These are phyloP conservation scores for Lophius piscatorius DNA, from an alignment of 2,113 vertebrate species.

Conservation along the genomic window DNA sequence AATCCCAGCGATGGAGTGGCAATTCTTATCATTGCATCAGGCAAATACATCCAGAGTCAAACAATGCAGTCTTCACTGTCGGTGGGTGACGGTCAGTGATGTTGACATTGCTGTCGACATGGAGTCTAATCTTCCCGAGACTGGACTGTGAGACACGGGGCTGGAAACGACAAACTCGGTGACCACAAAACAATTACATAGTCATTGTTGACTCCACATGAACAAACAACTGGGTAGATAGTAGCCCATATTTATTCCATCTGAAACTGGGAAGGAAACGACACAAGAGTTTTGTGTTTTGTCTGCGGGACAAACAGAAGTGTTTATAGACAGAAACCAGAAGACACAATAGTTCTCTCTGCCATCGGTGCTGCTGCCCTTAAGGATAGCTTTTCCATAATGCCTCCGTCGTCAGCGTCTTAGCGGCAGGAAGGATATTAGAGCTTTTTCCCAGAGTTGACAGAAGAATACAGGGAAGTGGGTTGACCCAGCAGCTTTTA, in stretches of 20 bases:
- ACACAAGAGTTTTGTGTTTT: constrained; percentile 39
- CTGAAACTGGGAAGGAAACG: constrained; percentile 52
- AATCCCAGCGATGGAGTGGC: constrained; percentile 5
- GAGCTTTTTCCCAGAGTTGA: constrained; percentile 77
- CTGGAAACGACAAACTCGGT: constrained; percentile 27
- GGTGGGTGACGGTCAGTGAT: constrained; percentile 33
- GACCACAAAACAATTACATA: constrained; percentile 43
- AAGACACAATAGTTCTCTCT: constrained; percentile 59
- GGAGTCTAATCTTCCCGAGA: constrained; percentile 19
- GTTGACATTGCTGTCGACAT: constrained; percentile 50
- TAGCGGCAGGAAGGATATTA: constrained; percentile 78
- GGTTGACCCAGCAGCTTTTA: constrained; percentile 70
- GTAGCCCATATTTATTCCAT: constrained; percentile 62
- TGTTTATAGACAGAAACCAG: constrained; percentile 55
- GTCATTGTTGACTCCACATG: constrained; percentile 24
- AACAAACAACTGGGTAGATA: constrained; percentile 57
- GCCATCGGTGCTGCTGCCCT: constrained; percentile 39
- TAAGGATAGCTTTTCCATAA: constrained; percentile 59
- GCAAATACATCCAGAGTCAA: constrained; percentile 56
- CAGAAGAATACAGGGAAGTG: constrained; percentile 80
- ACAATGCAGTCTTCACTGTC: constrained; percentile 56
- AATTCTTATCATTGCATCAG: constrained; percentile 54
- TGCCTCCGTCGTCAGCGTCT: constrained; percentile 47
- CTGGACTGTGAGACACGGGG: constrained; percentile 16
- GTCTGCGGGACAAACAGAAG: constrained; percentile 30